phyloP scores from a whole-genome alignment of 2,797 vertebrate genomes.

The Microctenopoma lineatum region DNA sequence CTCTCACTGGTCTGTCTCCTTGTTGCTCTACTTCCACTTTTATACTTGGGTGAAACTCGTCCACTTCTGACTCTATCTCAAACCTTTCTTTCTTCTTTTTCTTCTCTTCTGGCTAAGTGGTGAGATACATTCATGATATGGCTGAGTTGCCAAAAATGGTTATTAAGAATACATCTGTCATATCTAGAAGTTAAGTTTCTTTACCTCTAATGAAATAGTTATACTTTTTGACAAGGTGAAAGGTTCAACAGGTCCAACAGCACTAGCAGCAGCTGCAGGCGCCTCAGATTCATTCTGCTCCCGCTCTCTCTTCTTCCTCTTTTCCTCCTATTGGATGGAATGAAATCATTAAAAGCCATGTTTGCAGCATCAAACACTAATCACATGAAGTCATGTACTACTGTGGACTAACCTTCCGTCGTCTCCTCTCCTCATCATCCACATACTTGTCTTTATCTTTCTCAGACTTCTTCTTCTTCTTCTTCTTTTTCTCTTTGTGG shows the following conservation, averaged over 20 bases:
- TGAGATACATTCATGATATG: slow-evolving; percentile 5
- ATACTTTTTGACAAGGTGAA: slow-evolving; percentile 81
- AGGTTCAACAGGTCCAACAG: slow-evolving; percentile 75
- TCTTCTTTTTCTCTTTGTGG: slow-evolving; percentile 97
- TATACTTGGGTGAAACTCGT: slow-evolving; percentile 82
- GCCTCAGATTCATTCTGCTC: slow-evolving; percentile 91
- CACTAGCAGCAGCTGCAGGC: slow-evolving; percentile 43
- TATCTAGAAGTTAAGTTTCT: not conserved
- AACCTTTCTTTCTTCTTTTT: slow-evolving; percentile 93
- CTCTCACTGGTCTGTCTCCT: slow-evolving; percentile 90
- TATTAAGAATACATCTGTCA: not conserved
- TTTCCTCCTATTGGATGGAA: slow-evolving; percentile 88
- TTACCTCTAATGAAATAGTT: slow-evolving; percentile 77
- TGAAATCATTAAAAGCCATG: not conserved
- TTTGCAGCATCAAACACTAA: not conserved
- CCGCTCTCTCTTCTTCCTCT: slow-evolving; percentile 94
- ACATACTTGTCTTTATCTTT: slow-evolving; percentile 95
- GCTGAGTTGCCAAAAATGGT: not conserved
- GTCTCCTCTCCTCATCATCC: slow-evolving; percentile 93
- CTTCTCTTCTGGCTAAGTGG: slow-evolving; percentile 87
- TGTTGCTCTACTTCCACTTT: slow-evolving; percentile 84
- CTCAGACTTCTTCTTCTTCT: slow-evolving; percentile 97
- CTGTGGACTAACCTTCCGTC: slow-evolving; percentile 87
- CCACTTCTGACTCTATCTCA: slow-evolving; percentile 89
- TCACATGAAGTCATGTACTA: rapidly evolving